Base-by-base conservation (phyloP, 2,797 vertebrate species). In the Columba guinea region DNA sequence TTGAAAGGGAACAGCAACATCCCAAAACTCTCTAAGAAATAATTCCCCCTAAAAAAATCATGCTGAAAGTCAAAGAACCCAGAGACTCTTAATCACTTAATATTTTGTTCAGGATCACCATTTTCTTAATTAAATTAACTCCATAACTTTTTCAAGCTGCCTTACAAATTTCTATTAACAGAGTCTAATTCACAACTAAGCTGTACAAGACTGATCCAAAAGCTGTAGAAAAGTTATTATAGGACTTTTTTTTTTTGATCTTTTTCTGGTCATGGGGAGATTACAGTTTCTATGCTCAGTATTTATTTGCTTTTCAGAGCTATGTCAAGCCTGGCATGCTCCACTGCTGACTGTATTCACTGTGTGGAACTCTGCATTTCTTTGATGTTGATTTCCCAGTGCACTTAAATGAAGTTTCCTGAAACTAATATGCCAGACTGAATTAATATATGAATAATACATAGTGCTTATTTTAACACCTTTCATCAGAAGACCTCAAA, bases 381-480 rank as follows among this genome's bases (percentile, higher is more conserved):
- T 94, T 94, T 96, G 87, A 93, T 83, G 93, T 80, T 91, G 70
- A 82, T 94, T 95, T 93, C 93, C 77, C 95, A 77, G n/a, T 69
- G 79, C 51, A 71, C 88, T 87, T 87, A 95, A 87, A 87, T 69
- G 51, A 95, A 84, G 73, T 88, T 96, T 96, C 84, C 75, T 90
- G 81, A 95, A 96, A 95, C 78, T 56, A 92, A 91, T 91, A 87
- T 83, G 60, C 77, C 67, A 93, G 41, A 84, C 60, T 4, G 60
- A 90, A 96, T 94, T 95, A 95, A 89, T 88, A 77, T 79, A 95
- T 95, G 74, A 95, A 95, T 94, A 96, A 96, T 91, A 83, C 70
- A 94, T 94, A 69, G 26, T 67, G 60, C 67, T 95, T 94, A 83
- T 86, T 95, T 94, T 93, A 95, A 17, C 60, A 87, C 30, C 59